phyloP scores from a whole-genome alignment of 2,113 vertebrate genomes.

The Sturnus vulgaris region DNA sequence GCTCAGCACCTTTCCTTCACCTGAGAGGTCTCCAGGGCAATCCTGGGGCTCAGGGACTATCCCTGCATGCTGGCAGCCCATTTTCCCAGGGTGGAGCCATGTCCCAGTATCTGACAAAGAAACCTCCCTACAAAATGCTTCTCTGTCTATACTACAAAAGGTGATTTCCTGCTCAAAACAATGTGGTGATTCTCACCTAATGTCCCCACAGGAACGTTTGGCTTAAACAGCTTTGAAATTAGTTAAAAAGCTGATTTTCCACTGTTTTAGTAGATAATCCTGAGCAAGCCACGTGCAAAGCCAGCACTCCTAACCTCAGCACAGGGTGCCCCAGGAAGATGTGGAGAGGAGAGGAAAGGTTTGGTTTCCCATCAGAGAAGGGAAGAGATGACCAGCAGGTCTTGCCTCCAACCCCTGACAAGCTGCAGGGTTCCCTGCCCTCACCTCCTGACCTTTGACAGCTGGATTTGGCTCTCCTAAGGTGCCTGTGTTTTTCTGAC shows the following conservation, averaged over 20 bases:
- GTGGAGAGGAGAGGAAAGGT: neutral
- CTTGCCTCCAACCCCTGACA: neutral
- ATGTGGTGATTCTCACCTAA: neutral
- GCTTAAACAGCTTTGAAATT: neutral
- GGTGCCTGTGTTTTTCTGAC: neutral
- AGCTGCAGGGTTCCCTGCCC: neutral
- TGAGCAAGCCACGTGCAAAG: neutral
- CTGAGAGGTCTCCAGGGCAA: neutral
- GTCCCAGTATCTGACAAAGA: neutral
- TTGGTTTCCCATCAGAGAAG: neutral
- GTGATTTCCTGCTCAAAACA: neutral
- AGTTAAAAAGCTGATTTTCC: neutral
- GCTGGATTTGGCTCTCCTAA: neutral
- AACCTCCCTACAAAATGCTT: neutral
- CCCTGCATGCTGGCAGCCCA: neutral
- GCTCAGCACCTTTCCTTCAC: neutral
- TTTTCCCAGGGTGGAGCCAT: accelerated
- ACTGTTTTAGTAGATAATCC: neutral
- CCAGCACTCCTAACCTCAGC: neutral
- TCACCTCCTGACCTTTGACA: neutral
- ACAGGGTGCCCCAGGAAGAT: neutral
- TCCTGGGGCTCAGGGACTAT: neutral
- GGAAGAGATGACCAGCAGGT: neutral
- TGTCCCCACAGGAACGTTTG: neutral
- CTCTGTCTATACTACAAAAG: neutral